Conservation (phyloP, 2,888 invertebrate species). For the Sminthurinus aureus region DNA sequence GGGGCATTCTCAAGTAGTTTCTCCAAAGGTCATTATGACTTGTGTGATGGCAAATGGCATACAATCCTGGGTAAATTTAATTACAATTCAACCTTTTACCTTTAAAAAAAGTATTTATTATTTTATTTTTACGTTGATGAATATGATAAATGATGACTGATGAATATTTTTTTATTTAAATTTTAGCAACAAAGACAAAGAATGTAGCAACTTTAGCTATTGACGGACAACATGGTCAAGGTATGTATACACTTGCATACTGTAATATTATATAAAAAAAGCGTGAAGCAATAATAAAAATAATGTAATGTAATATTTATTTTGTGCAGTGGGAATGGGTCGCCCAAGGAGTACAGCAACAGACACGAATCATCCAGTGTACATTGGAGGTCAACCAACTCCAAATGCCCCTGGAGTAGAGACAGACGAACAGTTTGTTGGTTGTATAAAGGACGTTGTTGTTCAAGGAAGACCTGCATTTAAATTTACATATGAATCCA, state of each 20-base stretch:
- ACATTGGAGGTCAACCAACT: slow-evolving; percentile 86
- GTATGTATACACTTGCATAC: background rate
- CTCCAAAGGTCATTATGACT: slow-evolving; percentile 68
- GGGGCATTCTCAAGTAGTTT: slow-evolving; percentile 80
- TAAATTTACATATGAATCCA: slow-evolving; percentile 50
- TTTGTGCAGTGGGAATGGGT: slow-evolving; percentile 30
- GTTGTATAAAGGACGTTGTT: slow-evolving; percentile 72
- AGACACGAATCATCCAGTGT: slow-evolving; percentile 78
- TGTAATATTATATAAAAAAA: background rate
- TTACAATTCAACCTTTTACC: background rate
- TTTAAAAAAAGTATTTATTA: too few relatives aligned
- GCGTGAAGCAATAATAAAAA: background rate
- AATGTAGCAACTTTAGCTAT: slow-evolving; percentile 88
- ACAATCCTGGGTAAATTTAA: slow-evolving; percentile 68
- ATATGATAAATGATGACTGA: too few relatives aligned
- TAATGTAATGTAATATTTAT: background rate
- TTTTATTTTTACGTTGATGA: background rate
- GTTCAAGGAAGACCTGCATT: slow-evolving; percentile 56
- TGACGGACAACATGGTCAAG: slow-evolving; percentile 79
- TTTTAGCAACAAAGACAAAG: slow-evolving; percentile 74
- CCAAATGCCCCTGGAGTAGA: slow-evolving; percentile 70
- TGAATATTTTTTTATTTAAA: too few relatives aligned
- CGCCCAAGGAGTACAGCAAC: slow-evolving; percentile 33
- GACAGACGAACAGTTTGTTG: slow-evolving; percentile 74
- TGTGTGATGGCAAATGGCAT: slow-evolving; percentile 98